Conservation (phyloP, 1,140 invertebrate genomes). For the Drosophila sulfurigaster region DNA sequence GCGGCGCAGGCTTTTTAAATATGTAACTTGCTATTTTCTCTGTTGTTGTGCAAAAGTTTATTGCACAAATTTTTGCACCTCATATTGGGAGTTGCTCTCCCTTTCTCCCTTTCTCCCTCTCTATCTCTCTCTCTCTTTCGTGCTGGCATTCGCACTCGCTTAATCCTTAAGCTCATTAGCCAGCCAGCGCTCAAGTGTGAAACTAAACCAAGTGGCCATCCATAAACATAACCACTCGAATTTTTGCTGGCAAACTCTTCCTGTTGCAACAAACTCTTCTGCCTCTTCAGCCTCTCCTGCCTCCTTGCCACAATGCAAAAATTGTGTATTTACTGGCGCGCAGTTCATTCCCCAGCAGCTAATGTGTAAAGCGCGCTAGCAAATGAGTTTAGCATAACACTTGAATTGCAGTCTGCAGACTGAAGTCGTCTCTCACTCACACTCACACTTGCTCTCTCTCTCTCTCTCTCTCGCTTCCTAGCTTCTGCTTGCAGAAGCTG, state of each 20-base stretch:
- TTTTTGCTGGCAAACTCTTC: neutral
- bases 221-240: constrained; percentile 58
- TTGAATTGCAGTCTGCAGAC: constrained; percentile 7
- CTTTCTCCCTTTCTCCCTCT: neutral
- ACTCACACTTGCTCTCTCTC: neutral
- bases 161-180: constrained; percentile 80
- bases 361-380: constrained; percentile 37
- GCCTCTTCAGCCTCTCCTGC: neutral
- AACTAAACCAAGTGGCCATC: constrained; percentile 76
- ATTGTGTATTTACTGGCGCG: too few relatives aligned
- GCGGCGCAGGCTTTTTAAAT: constrained; percentile 23
- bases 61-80: constrained; percentile 48
- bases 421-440: too few relatives aligned
- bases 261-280: constrained; percentile 15
- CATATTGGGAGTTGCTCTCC: constrained; percentile 7
- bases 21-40: constrained; percentile 24
- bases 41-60: constrained; percentile 32
- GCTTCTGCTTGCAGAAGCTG: constrained; percentile 36
- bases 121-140: neutral
- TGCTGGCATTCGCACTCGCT: neutral
- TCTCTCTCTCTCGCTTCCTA: neutral
- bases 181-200: constrained; percentile 75
- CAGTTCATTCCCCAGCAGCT: neutral
- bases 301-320: too few relatives aligned
- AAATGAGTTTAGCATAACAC: constrained; percentile 59